Conservation (phyloP, 1,140 invertebrate genomes). For the honey bee (Apis mellifera) region DNA sequence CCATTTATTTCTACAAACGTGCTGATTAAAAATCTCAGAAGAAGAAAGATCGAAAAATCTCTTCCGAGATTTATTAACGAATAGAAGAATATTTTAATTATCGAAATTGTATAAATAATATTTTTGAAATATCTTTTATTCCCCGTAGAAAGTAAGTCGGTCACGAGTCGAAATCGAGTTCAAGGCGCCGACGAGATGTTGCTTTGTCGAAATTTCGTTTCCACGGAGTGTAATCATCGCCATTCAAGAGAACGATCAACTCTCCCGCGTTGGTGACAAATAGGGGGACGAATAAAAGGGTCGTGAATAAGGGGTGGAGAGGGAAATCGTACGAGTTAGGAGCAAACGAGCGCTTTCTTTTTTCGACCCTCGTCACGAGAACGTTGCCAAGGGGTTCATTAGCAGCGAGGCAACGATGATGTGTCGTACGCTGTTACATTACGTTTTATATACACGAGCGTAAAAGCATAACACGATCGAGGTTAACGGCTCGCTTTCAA, state of each 20-base stretch:
- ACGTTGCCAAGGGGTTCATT: constrained; percentile 59
- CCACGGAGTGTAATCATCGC: neutral
- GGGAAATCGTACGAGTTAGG: constrained; percentile 45
- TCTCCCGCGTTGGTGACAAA: neutral
- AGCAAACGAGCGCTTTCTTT: constrained; percentile 50
- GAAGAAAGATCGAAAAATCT: too few species aligned
- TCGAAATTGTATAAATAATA: too few species aligned
- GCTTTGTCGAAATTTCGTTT: neutral
- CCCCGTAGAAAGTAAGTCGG: too few species aligned
- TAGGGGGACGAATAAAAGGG: constrained; percentile 22
- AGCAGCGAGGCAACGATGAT: constrained; percentile 38
- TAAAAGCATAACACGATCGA: constrained; percentile 21
- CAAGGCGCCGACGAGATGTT: neutral
- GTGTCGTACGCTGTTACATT: constrained; percentile 22
- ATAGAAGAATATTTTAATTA: too few species aligned
- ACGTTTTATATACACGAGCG: constrained; percentile 46
- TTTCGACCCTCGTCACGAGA: constrained; percentile 52
- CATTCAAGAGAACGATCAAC: neutral
- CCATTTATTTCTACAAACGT: neutral
- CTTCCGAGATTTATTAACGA: too few species aligned
- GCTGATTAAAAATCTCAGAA: neutral
- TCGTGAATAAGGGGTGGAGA: constrained; percentile 8
- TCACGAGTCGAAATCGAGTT: too few species aligned
- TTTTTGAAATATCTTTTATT: too few species aligned
- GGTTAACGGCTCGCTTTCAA: constrained; percentile 24